phyloP scores from a whole-genome alignment of 2,113 vertebrate species.

The Microtus montanus region DNA sequence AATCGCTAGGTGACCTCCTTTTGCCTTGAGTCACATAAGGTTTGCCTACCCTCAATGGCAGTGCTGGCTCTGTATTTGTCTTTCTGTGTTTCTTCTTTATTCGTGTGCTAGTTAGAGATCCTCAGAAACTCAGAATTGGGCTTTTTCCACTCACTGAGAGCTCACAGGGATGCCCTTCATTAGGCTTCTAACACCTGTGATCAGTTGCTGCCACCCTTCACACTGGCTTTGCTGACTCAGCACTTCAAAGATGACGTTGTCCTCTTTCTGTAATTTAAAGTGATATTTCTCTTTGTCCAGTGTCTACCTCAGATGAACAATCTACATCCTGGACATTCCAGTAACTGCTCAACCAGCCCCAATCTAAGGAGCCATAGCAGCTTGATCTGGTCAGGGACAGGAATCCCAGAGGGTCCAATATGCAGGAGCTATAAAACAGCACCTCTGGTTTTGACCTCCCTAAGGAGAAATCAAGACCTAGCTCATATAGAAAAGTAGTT shows the following conservation, averaged over 20 bases:
- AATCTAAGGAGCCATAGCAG: background rate
- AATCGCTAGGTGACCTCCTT: background rate
- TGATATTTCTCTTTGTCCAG: background rate
- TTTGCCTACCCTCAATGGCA: background rate
- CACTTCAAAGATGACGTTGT: background rate
- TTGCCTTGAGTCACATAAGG: background rate
- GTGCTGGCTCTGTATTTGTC: background rate
- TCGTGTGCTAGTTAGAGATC: constrained; percentile 30
- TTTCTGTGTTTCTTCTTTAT: constrained; percentile 55
- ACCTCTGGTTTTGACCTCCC: background rate
- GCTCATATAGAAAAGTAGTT: background rate
- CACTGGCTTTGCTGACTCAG: background rate
- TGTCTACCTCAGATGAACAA: background rate
- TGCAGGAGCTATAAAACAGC: background rate
- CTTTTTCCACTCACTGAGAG: constrained; percentile 55
- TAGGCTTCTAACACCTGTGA: background rate
- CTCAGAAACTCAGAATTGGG: constrained; percentile 66
- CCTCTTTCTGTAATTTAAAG: background rate
- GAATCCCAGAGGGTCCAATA: background rate
- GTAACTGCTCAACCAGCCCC: constrained; percentile 30
- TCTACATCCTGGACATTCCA: background rate
- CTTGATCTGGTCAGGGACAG: background rate
- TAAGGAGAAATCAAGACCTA: background rate
- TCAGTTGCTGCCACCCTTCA: background rate
- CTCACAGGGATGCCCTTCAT: background rate